phyloP scores from a whole-genome alignment of 2,888 invertebrate species.

The Cheilosia scutellata region DNA sequence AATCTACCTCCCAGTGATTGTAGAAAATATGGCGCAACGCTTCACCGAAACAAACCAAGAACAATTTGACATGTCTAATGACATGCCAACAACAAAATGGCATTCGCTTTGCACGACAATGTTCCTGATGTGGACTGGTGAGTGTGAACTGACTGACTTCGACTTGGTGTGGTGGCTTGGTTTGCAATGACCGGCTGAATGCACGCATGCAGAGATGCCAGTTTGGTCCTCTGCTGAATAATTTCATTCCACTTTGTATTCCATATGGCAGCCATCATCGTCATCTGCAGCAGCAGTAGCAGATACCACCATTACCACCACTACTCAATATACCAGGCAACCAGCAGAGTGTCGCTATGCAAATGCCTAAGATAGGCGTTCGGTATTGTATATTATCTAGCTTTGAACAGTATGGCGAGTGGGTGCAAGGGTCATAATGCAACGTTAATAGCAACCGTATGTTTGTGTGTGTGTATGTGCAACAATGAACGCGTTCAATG shows the following conservation, averaged over 20 bases:
- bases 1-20: constrained; percentile 4
- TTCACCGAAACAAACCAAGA: constrained; percentile 44
- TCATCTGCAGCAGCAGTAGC: constrained; percentile 16
- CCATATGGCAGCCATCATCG: constrained; percentile 67
- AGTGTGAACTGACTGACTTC: constrained; percentile 41
- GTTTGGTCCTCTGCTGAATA: constrained; percentile 47
- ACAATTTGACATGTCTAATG: constrained; percentile 71
- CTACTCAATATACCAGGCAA: constrained; percentile 14
- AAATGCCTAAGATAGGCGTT: constrained; percentile 69
- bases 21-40: constrained; percentile 28
- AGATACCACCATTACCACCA: neutral
- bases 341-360: constrained; percentile 48
- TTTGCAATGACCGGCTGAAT: constrained; percentile 39
- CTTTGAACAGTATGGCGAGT: constrained; percentile 54
- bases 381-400: constrained; percentile 61
- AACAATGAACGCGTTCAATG: constrained; percentile 71
- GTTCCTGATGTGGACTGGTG: constrained; percentile 31
- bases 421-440: constrained; percentile 23
- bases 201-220: constrained; percentile 31
- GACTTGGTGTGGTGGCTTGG: constrained; percentile 44
- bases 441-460: constrained; percentile 24
- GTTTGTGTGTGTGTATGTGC: constrained; percentile 41
- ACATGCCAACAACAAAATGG: constrained; percentile 71
- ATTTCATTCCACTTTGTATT: constrained; percentile 72
- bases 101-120: constrained; percentile 66